Conservation (phyloP, 2,888 invertebrate genomes). For the Meiosimyza decipiens region DNA sequence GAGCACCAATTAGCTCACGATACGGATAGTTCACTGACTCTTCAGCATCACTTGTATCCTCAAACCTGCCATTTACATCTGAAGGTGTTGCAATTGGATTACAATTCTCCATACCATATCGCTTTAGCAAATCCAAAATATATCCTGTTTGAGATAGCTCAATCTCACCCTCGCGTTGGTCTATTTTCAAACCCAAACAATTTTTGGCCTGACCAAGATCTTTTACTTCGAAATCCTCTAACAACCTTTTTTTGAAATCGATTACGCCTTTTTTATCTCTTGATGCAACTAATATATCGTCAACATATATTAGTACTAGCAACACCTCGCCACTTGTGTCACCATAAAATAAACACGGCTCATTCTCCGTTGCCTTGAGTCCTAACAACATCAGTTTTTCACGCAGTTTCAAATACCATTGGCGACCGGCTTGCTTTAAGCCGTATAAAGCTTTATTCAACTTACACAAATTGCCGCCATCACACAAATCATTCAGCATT, state of each 20-base stretch:
- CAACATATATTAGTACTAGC: no score
- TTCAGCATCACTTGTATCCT: no score
- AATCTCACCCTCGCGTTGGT: constrained; percentile 32
- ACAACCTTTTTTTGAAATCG: no score
- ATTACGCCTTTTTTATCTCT: no score
- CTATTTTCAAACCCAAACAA: no score
- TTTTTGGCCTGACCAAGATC: no score
- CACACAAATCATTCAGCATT: constrained; percentile 21
- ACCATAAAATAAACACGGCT: no score
- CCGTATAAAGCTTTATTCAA: constrained; percentile 39
- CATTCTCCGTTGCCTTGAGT: constrained; percentile 32
- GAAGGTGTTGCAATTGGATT: constrained; percentile 35
- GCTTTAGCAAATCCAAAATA: constrained; percentile 27
- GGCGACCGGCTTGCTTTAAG: constrained; percentile 34
- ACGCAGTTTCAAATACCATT: constrained; percentile 35
- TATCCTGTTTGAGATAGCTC: constrained; percentile 35
- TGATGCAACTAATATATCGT: no score
- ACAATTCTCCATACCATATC: constrained; percentile 36
- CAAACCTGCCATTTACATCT: constrained; percentile 32
- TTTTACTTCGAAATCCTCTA: no score
- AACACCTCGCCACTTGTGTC: no score
- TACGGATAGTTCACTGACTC: no score
- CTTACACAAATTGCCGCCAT: constrained; percentile 37
- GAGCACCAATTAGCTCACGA: constrained; percentile 7
- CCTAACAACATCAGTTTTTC: constrained; percentile 36